phyloP scores from a whole-genome alignment of 2,888 invertebrate genomes.

The Drosophila hawaiiensis region DNA sequence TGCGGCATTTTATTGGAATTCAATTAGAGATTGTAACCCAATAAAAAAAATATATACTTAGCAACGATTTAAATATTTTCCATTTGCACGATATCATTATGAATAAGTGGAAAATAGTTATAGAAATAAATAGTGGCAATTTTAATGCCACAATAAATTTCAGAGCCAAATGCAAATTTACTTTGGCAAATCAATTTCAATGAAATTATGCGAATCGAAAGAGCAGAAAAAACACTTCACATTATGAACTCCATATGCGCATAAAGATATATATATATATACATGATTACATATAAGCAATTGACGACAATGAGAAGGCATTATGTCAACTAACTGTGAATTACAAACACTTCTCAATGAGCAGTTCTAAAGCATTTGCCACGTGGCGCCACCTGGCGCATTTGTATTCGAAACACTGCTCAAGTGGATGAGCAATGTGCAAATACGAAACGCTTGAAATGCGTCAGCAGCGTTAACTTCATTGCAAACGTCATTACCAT shows the following conservation, averaged over 20 bases:
- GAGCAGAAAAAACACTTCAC: background rate
- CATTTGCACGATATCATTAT: background rate
- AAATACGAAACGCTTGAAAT: conserved; percentile 40
- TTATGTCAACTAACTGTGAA: conserved; percentile 18
- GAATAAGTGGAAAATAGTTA: background rate
- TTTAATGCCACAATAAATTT: background rate
- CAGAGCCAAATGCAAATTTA: background rate
- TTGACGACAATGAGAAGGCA: background rate
- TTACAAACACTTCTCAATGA: conserved; percentile 9
- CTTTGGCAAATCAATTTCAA: background rate
- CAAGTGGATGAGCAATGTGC: conserved; percentile 41
- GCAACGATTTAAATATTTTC: background rate
- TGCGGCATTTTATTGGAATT: background rate
- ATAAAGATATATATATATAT: background rate
- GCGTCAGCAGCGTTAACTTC: conserved; percentile 22
- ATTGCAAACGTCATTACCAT: conserved; percentile 22
- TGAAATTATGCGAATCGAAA: background rate
- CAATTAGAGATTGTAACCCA: background rate
- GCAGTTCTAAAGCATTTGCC: conserved; percentile 18
- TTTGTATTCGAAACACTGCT: conserved; percentile 34
- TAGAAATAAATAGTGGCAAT: background rate
- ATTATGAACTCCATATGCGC: background rate
- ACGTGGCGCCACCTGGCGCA: conserved; percentile 62
- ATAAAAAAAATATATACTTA: background rate
- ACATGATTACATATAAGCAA: background rate